A percentile compares a stretch with the other conserved stretches of the same genome.
Conservation (phyloP, 2,797 vertebrate species). For the Myiotriccus ornatus region DNA sequence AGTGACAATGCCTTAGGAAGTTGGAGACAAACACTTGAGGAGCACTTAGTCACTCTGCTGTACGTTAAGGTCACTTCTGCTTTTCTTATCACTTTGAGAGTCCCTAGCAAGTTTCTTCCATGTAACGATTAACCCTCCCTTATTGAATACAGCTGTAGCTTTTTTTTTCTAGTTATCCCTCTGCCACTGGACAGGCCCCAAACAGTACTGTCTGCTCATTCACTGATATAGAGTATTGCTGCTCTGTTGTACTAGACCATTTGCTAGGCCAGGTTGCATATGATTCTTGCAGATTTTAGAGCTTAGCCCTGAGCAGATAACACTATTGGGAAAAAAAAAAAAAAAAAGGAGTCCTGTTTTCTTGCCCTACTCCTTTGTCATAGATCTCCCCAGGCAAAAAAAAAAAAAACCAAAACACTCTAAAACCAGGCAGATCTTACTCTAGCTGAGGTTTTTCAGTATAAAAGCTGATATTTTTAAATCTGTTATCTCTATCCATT, state of each 20-base stretch:
- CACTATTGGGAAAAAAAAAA: not conserved
- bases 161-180: not conserved
- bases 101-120: not conserved
- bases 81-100: not conserved
- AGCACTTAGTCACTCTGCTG: not conserved
- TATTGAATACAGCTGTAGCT: not conserved
- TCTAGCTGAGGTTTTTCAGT: not conserved
- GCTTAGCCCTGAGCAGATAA: not conserved
- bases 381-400: not conserved
- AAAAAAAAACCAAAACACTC: not conserved
- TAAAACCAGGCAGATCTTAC: not conserved
- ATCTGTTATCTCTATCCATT: not conserved
- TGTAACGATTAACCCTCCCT: not conserved
- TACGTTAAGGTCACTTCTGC: not conserved
- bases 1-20: not conserved
- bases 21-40: not conserved
- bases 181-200: not conserved
- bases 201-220: not conserved
- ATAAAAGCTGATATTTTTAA: not conserved
- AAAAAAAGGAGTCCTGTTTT: fast-evolving
- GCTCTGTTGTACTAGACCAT: not conserved
- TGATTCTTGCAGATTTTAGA: not conserved
- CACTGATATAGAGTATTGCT: not conserved
- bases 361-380: not conserved
- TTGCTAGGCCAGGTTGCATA: not conserved